Evolutionary conservation across 1,140 invertebrate genomes (phyloP).

Genomic region (Zaprionus nigranus): DNA sequence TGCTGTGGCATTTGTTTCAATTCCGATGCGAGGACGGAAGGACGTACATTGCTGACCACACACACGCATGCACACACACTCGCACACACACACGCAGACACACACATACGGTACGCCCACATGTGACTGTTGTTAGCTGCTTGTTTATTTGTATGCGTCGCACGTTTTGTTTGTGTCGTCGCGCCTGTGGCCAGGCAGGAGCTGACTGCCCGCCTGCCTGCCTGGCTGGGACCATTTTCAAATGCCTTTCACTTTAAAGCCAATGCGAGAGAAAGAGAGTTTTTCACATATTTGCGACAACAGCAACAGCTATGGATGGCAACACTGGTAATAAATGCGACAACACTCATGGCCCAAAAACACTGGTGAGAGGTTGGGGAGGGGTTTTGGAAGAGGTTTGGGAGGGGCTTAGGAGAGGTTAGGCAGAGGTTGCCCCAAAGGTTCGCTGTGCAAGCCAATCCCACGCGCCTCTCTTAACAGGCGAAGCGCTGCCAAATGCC

Average conservation of each 20-base stretch:
- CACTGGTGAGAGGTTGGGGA: no score
- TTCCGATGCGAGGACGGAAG: slow-evolving; percentile 42
- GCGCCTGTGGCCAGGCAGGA: slow-evolving; percentile 70
- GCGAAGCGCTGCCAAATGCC: not conserved
- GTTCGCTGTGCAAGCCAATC: not conserved
- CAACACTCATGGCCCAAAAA: slow-evolving; percentile 40
- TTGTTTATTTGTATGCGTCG: slow-evolving; percentile 78
- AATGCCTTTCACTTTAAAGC: slow-evolving; percentile 75
- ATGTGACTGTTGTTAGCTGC: slow-evolving; percentile 21
- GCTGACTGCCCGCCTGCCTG: slow-evolving; percentile 11
- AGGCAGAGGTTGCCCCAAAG: not conserved
- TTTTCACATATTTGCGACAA: slow-evolving; percentile 65
- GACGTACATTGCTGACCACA: slow-evolving; percentile 37
- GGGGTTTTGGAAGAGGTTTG: no score
- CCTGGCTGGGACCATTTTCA: slow-evolving; percentile 47
- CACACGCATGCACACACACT: slow-evolving; percentile 14
- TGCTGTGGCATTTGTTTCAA: slow-evolving; percentile 79
- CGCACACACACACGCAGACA: not conserved
- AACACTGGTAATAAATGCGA: slow-evolving; percentile 81
- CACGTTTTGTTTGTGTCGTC: slow-evolving; percentile 82
- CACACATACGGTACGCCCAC: not conserved
- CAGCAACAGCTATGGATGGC: slow-evolving; percentile 43
- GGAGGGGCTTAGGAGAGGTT: no score
- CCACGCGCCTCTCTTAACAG: not conserved
- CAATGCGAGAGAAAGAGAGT: slow-evolving; percentile 32